phyloP scores from a whole-genome alignment of 2,888 invertebrate species.

The Esperia sulphurella region DNA sequence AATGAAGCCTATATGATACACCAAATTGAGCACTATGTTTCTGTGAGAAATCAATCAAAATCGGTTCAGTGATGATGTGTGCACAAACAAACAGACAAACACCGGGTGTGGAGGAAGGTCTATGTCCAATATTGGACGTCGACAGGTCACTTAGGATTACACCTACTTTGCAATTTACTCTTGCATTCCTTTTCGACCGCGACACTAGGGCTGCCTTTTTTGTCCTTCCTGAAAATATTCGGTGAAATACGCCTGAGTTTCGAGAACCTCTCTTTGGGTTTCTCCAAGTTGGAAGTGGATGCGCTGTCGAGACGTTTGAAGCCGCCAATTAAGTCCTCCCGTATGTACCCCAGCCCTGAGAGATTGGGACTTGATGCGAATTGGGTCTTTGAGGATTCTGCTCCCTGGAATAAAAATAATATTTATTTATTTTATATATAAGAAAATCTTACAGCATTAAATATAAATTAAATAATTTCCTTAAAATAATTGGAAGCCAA shows the following conservation, averaged over 20 bases:
- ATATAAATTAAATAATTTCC: too few species aligned
- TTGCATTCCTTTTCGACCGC: slow-evolving; percentile 36
- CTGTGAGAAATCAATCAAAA: too few species aligned
- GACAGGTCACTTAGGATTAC: too few species aligned
- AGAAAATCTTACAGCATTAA: too few species aligned
- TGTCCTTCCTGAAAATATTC: slow-evolving; percentile 43
- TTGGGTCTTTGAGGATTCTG: slow-evolving; percentile 48
- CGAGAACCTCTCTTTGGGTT: slow-evolving; percentile 41
- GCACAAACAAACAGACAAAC: too few species aligned
- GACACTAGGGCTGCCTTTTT: slow-evolving; percentile 30
- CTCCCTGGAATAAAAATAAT: slow-evolving; percentile 37
- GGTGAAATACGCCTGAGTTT: slow-evolving; percentile 55
- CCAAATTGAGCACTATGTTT: too few species aligned
- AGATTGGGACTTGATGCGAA: slow-evolving; percentile 67
- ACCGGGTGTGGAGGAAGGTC: too few species aligned
- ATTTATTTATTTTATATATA: too few species aligned
- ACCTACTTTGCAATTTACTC: slow-evolving; percentile 54
- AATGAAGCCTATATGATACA: too few species aligned
- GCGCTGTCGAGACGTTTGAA: slow-evolving; percentile 51
- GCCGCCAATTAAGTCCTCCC: slow-evolving; percentile 41
- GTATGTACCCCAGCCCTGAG: slow-evolving; percentile 31
- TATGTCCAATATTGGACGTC: too few species aligned
- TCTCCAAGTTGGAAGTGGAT: slow-evolving; percentile 52
- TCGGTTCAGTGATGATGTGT: too few species aligned
- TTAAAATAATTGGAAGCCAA: too few species aligned